Conservation (phyloP, 1,140 invertebrate genomes). For the Pentalonia nigronervosa region DNA sequence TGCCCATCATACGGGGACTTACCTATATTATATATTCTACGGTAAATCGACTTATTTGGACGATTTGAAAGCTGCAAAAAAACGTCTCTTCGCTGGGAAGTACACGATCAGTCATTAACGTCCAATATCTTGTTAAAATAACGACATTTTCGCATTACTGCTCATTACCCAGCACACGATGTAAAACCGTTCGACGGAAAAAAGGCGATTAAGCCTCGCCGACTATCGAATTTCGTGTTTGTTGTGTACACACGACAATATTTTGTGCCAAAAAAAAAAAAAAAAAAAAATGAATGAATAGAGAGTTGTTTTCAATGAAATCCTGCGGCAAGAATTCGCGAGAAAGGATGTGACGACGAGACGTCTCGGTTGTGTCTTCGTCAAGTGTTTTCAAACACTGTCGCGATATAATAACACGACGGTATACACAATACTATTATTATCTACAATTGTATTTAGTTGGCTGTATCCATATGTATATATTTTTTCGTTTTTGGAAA, state of each 20-base stretch:
- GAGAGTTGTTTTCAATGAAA: neutral
- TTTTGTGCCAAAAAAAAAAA: neutral
- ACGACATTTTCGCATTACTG: neutral
- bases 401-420: neutral
- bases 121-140: neutral
- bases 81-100: neutral
- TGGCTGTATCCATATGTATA: neutral
- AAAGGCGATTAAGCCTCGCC: neutral
- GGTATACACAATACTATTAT: neutral
- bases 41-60: neutral
- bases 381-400: constrained; percentile 7
- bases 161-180: neutral
- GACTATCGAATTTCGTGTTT: neutral
- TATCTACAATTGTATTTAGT: neutral
- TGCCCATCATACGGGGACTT: neutral
- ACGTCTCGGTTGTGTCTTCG: neutral
- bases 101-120: too few relatives aligned
- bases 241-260: neutral
- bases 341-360: neutral
- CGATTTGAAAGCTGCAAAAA: neutral
- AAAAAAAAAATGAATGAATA: neutral
- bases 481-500: constrained; percentile 21
- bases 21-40: neutral
- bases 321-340: neutral
- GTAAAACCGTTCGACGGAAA: neutral